Percentiles rank a stretch among this genome's conserved stretches.
phyloP scores from a whole-genome alignment of 2,888 invertebrate species.

The Hydrotaea diabolus region DNA sequence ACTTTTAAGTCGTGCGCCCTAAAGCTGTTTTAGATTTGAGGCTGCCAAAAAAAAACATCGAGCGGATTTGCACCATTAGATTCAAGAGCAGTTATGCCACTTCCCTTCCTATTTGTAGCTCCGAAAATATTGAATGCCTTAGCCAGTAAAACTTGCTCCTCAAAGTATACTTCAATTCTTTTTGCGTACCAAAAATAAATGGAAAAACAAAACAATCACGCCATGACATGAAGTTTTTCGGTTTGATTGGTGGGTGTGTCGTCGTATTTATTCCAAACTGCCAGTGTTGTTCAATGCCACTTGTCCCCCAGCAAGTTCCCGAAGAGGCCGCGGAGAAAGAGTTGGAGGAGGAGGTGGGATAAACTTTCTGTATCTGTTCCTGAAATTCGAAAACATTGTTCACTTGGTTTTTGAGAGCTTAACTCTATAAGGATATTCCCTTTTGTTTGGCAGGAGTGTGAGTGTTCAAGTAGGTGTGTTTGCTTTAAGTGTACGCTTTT shows the following conservation, averaged over 20 bases:
- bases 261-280: neutral
- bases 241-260: constrained; percentile 11
- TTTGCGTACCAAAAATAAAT: neutral
- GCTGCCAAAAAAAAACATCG: too few species aligned
- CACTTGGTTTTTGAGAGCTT: neutral
- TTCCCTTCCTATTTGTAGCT: too few species aligned
- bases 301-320: too few species aligned
- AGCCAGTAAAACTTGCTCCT: constrained; percentile 1
- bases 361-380: neutral
- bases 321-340: neutral
- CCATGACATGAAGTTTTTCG: neutral
- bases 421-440: too few species aligned
- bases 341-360: neutral
- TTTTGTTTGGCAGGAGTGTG: too few species aligned
- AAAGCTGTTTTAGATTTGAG: too few species aligned
- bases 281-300: too few species aligned
- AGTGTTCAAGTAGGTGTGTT: too few species aligned
- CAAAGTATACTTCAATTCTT: constrained; percentile 32
- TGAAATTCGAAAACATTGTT: neutral
- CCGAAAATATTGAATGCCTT: neutral
- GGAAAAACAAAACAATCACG: constrained; percentile 17
- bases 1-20: too few species aligned
- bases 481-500: constrained; percentile 20
- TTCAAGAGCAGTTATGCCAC: too few species aligned
- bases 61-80: too few species aligned